phyloP scores from a whole-genome alignment of 2,888 invertebrate species.

The Psococerastis gibbosa region DNA sequence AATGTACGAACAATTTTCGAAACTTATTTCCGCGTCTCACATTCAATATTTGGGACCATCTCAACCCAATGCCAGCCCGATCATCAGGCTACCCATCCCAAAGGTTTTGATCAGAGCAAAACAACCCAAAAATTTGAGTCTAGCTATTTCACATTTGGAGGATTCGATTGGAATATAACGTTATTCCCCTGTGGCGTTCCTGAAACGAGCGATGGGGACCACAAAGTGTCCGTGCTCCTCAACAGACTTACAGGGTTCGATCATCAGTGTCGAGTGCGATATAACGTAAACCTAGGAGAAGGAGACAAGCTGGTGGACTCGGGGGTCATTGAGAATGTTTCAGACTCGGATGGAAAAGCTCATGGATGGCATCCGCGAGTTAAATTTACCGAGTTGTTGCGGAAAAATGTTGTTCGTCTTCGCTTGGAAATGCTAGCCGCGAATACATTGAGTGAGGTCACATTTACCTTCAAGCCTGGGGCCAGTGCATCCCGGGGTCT shows the following conservation, averaged over 20 bases:
- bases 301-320: constrained; percentile 46
- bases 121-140: constrained; percentile 33
- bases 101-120: constrained; percentile 4
- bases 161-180: constrained; percentile 63
- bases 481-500: constrained; percentile 13
- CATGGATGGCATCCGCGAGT: constrained; percentile 49
- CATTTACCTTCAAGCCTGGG: constrained; percentile 21
- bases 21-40: constrained; percentile 44
- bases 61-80: constrained; percentile 10
- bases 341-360: constrained; percentile 48
- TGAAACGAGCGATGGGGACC: constrained; percentile 21
- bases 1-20: constrained; percentile 56
- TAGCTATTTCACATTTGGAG: constrained; percentile 56
- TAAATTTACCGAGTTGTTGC: constrained; percentile 35
- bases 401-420: constrained; percentile 42
- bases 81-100: constrained; percentile 4
- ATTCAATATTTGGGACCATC: constrained; percentile 23
- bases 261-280: constrained; percentile 55
- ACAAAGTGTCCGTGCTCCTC: constrained; percentile 33
- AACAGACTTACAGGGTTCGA: constrained; percentile 63
- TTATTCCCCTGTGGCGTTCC: constrained; percentile 40
- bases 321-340: constrained; percentile 47
- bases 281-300: constrained; percentile 47
- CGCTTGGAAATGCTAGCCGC: constrained; percentile 57
- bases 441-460: constrained; percentile 42